Conservation (phyloP, 2,888 invertebrate genomes). For the Pyrrhosoma nymphula region DNA sequence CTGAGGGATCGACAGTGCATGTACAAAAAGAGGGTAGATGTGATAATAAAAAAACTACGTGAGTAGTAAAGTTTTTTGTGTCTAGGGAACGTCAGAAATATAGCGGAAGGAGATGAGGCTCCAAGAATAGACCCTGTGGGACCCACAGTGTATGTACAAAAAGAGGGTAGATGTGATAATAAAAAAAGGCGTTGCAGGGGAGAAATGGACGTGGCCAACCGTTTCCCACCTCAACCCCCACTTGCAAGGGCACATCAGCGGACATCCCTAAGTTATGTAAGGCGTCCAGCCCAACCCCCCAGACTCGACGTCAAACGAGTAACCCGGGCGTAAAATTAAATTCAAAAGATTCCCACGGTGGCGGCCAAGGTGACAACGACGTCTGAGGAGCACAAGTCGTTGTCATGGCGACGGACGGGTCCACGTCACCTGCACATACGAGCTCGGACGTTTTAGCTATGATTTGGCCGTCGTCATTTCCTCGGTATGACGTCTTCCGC, state of each 20-base stretch:
- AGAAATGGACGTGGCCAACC: neutral
- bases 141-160: neutral
- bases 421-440: neutral
- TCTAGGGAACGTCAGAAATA: neutral
- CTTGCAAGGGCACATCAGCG: neutral
- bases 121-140: neutral
- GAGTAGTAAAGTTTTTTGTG: neutral
- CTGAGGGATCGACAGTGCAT: neutral
- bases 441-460: neutral
- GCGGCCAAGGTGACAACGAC: neutral
- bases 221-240: neutral
- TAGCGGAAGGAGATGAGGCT: neutral
- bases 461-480: neutral
- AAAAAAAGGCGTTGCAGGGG: neutral
- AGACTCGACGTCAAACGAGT: neutral
- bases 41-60: neutral
- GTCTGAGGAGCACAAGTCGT: neutral
- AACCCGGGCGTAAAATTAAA: neutral
- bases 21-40: neutral
- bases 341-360: slow-evolving; percentile 5
- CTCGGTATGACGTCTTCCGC: no score
- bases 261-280: neutral
- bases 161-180: neutral
- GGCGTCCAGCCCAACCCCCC: neutral
- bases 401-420: neutral